Evolutionary conservation across 2,113 vertebrate genomes (phyloP), one percentile per base, ranked within the genome.

Genomic region (Sclerurus mexicanus): DNA sequence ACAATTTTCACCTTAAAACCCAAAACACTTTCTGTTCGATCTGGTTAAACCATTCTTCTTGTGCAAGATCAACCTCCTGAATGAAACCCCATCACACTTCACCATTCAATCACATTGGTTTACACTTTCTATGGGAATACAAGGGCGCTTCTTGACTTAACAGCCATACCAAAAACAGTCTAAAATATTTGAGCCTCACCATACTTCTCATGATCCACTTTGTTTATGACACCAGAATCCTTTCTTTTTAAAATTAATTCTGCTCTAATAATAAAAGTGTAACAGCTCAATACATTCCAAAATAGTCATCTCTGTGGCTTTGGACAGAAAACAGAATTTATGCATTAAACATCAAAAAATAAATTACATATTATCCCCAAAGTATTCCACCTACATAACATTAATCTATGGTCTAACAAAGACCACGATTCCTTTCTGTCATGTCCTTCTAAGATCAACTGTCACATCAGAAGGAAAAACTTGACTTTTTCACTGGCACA

Each of bases 351-450:
- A 90, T 89, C 50, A 85, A 47, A 90, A 95, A 93, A 52, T 78
- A 90, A 80, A 47, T 92, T 46, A 14, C 20, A 20, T 35, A 46
- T 81, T 86, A 89, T 91, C 49, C 74, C 91, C 53, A 71, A 96
- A 66, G 74, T 94, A 91, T 82, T 96, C 69, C 42, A 96, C 66
- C 89, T 79, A 87, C 71, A 85, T 52, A 97, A 72, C 49, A 46
- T 76, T 66, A 89, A 69, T 93, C 81, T 91, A 74, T 66, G 62
- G 62, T 85, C 85, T 96, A 89, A 95, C 4, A 4, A 64, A 91
- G 89, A 91, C 77, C 49, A 74, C 60, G 83, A 58, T 93, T 95
- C 52, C 73, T 25, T 85, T 90, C 71, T 67, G 72, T 47, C 40
- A 74, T 28, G 21, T 81, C 72, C 72, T 88, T 71, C 50, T 77